phyloP scores from a whole-genome alignment of 2,888 invertebrate genomes.

The Conops quadrifasciatus region DNA sequence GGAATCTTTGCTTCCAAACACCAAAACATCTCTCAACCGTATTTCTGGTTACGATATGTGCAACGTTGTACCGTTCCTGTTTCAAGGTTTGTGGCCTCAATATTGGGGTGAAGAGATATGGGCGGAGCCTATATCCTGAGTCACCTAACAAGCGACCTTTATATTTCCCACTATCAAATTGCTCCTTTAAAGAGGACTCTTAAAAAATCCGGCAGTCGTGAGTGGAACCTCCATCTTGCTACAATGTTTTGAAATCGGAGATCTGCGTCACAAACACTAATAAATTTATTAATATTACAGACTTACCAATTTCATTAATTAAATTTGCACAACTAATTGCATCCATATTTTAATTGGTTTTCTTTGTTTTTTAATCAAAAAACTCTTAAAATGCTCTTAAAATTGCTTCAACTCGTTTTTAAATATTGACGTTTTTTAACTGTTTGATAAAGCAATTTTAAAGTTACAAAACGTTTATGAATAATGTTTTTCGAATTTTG shows the following conservation, averaged over 20 bases:
- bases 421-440: no score
- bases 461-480: no score
- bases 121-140: neutral
- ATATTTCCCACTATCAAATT: neutral
- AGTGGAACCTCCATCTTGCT: neutral
- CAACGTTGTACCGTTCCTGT: neutral
- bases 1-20: slow-evolving; percentile 12
- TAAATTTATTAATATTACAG: neutral
- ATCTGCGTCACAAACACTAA: neutral
- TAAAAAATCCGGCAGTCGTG: neutral
- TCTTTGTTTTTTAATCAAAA: neutral
- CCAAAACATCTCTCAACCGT: slow-evolving; percentile 2
- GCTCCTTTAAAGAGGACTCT: no score
- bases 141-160: neutral
- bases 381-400: neutral
- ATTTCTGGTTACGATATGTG: neutral
- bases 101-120: neutral
- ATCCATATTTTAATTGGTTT: neutral
- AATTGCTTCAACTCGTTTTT: no score
- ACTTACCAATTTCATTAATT: neutral
- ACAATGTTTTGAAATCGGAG: neutral
- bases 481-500: no score
- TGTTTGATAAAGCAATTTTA: no score
- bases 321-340: neutral
- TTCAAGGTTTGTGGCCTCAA: neutral